These are phyloP conservation scores for Epizoanthus rinbou DNA, from an alignment of 92 coral and sea anemone genomes.

Conservation along the genomic window DNA sequence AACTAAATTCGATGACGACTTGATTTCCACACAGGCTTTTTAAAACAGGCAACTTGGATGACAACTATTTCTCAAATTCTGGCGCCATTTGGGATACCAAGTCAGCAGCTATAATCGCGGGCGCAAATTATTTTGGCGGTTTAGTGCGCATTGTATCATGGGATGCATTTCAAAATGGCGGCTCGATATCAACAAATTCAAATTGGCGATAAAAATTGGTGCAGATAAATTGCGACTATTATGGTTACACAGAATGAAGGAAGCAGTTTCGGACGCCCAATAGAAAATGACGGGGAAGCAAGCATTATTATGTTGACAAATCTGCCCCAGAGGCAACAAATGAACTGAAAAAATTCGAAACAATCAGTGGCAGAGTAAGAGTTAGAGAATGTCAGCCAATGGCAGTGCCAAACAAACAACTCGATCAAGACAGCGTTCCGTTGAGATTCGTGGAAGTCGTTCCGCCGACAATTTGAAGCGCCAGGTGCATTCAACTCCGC, in stretches of 20 bases:
- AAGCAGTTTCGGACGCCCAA: neutral
- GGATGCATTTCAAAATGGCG: too few species aligned
- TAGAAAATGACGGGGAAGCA: neutral
- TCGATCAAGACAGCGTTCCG: slow-evolving; percentile 15
- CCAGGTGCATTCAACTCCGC: neutral
- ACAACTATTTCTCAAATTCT: neutral
- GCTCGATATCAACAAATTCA: neutral
- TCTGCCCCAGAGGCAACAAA: neutral
- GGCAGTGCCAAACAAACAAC: slow-evolving; percentile 4
- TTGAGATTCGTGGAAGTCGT: slow-evolving; percentile 23
- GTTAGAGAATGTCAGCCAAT: slow-evolving; percentile 18
- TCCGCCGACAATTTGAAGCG: slow-evolving; percentile 28
- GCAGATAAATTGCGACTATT: neutral
- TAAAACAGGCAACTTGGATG: neutral
- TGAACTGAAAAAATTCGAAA: too few species aligned
- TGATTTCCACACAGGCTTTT: neutral
- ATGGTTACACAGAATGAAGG: neutral
- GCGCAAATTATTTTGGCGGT: neutral
- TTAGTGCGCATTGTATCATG: too few species aligned
- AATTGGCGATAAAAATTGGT: neutral
- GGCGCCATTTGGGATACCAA: slow-evolving; percentile 1
- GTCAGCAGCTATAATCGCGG: slow-evolving; percentile 15
- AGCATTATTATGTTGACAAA: neutral
- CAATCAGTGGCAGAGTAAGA: too few species aligned
- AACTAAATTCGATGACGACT: neutral